Percentiles rank a stretch among this genome's conserved stretches.
Evolutionary conservation across 1,140 invertebrate genomes (phyloP).

Genomic region (Leucophenga varia): DNA sequence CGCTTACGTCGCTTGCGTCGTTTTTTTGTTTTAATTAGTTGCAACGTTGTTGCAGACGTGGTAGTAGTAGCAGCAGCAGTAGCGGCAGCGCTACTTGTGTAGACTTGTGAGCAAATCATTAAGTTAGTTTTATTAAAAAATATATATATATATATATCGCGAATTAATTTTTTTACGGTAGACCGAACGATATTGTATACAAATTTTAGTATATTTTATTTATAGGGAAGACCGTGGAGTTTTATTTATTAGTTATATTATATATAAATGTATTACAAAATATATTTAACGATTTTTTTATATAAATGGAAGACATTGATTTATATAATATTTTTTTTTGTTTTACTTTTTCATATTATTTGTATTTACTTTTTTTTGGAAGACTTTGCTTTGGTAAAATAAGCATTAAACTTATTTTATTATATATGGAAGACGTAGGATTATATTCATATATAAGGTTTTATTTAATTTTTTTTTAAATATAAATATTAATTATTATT

Average conservation of each 20-base stretch:
- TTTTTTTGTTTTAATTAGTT: conserved; percentile 38
- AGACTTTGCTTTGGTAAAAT: conserved; percentile 3
- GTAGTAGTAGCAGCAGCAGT: conserved; percentile 18
- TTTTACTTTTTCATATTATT: conserved; percentile 21
- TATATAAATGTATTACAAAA: conserved; percentile 26
- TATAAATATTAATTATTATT: conserved; percentile 4
- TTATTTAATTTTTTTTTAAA: conserved; percentile 3
- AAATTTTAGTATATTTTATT: not conserved
- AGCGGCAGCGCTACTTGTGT: conserved; percentile 27
- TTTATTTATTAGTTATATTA: not conserved
- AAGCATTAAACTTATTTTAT: not conserved
- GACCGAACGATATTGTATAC: too few species aligned
- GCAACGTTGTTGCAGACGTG: conserved; percentile 18
- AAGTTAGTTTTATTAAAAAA: not conserved
- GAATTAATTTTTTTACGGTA: conserved; percentile 3
- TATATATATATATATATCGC: conserved; percentile 4
- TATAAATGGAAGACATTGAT: conserved; percentile 40
- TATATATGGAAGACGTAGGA: conserved; percentile 25
- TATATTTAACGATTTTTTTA: conserved; percentile 6
- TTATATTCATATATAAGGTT: conserved; percentile 20
- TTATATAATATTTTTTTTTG: conserved; percentile 8
- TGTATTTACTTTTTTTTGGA: conserved; percentile 18
- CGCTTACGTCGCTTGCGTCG: conserved; percentile 47
- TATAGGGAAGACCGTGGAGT: conserved; percentile 7
- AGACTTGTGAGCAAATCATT: conserved; percentile 46